These are phyloP conservation scores for Tenthredo scrophulariae DNA, from an alignment of 2,888 invertebrate species.

Conservation along the genomic window DNA sequence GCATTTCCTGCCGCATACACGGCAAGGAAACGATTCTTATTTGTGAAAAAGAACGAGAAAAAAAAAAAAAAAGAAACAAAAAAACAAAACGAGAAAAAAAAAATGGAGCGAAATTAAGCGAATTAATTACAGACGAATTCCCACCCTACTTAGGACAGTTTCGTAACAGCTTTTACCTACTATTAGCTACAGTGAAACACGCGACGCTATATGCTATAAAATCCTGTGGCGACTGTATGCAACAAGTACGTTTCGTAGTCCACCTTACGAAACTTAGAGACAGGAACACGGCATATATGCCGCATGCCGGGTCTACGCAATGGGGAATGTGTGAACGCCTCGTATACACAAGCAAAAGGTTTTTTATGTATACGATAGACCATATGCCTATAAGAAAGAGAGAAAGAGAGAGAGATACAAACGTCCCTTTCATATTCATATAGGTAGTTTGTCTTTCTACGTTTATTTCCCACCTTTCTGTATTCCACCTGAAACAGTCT, in stretches of 20 bases:
- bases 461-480: background rate
- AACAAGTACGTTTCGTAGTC: background rate
- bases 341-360: background rate
- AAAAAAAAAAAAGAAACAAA: background rate
- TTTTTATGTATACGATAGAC: background rate
- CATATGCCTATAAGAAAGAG: background rate
- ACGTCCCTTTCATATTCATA: conserved; percentile 32
- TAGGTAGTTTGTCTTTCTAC: background rate
- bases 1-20: conserved; percentile 6
- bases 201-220: background rate
- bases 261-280: conserved; percentile 30
- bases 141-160: conserved; percentile 42
- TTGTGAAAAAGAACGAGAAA: background rate
- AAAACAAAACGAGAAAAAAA: background rate
- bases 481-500: conserved; percentile 16
- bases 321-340: conserved; percentile 11
- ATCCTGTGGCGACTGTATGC: background rate
- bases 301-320: conserved; percentile 19
- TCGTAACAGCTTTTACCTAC: conserved; percentile 41
- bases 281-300: conserved; percentile 8
- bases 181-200: conserved; percentile 16
- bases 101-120: background rate
- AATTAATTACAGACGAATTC: conserved; percentile 34
- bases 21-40: background rate
- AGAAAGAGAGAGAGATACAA: background rate